Evolutionary conservation across 2,113 vertebrate genomes (phyloP), one percentile per base, ranked within the genome.

Genomic region (Ariopsis seemanni): DNA sequence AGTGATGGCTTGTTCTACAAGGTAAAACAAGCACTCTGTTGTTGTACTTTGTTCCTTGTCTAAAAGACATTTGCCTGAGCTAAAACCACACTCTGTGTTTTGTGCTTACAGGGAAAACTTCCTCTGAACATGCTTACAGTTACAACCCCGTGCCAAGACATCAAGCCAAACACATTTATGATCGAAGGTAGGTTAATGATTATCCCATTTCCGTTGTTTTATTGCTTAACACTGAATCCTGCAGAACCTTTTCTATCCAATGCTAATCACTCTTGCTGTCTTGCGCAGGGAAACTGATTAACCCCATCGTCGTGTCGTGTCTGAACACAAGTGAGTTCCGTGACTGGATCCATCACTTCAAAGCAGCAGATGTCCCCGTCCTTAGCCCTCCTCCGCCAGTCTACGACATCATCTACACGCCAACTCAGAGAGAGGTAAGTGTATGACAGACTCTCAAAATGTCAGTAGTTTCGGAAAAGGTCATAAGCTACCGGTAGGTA

Each of bases 101-200:
- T 88, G 34, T 75, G 52, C 93, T 93, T 60, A 1, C 95, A 99
- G 98, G 98, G 97, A 0, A 98, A 99, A 93, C 97, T 99, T 90
- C 96, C 97, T 0, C 96, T 99, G 88, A 97, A 97, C 48, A 96
- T 97, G 90, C 92, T 99, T 78, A 96, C 93, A 17, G 94, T 99
- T 91, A 96, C 96, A 30, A 96, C 97, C 62, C 97, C 97, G 80
- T 97, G 97, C 91, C 95, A 96, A 0, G 96, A 97, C 27, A 95
- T 97, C 82, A 95, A 95, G 91, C 96, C 93, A 62, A 96, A 95
- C 90, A 97, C 97, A 1, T 99, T 99, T 89, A 93, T 96, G 86
- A 97, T 99, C 2, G 97, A 98, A 97, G 98, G 98, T 99, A 93
- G 25, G 87, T 83, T 83, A 82, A 85, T 27, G 30, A 83, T 65